Conservation (phyloP, 2,888 invertebrate species). For the Formica aserva region DNA sequence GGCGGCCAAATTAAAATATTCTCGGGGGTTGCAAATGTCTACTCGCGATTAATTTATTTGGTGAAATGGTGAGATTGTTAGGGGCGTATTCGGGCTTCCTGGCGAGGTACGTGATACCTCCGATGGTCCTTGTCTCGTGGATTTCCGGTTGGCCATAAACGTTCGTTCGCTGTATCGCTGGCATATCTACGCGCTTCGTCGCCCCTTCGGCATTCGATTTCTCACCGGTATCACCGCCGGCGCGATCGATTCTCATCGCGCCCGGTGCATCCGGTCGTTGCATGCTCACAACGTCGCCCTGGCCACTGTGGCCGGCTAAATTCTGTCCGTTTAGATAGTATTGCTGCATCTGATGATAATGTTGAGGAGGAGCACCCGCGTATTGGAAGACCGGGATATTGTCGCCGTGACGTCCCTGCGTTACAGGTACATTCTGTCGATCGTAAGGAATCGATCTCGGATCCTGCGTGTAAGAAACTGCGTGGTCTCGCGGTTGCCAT, state of each 20-base stretch:
- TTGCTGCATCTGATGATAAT: slow-evolving; percentile 68
- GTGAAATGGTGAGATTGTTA: slow-evolving; percentile 52
- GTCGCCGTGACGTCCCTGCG: not conserved
- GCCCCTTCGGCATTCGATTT: slow-evolving; percentile 12
- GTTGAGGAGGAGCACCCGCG: slow-evolving; percentile 40
- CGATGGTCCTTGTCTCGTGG: slow-evolving; percentile 76
- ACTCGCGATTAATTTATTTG: slow-evolving; percentile 57
- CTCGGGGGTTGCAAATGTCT: slow-evolving; percentile 46
- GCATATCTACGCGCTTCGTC: not conserved
- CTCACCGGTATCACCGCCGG: slow-evolving; percentile 64
- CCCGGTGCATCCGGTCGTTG: slow-evolving; percentile 24
- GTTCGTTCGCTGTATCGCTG: slow-evolving; percentile 34
- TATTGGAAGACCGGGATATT: slow-evolving; percentile 34
- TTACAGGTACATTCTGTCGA: slow-evolving; percentile 13
- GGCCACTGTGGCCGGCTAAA: slow-evolving; percentile 41
- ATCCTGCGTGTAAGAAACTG: not conserved
- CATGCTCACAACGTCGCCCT: slow-evolving; percentile 55
- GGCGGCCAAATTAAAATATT: slow-evolving; percentile 20
- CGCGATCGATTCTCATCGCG: slow-evolving; percentile 49
- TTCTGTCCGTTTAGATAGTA: slow-evolving; percentile 61
- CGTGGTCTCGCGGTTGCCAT: slow-evolving; percentile 7
- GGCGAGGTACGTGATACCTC: slow-evolving; percentile 78
- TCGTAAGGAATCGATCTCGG: slow-evolving; percentile 27
- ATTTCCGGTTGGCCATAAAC: slow-evolving; percentile 61
- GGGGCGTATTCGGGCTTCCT: slow-evolving; percentile 73